Conservation (phyloP, 2,113 vertebrate species). For the Elephantulus edwardii region DNA sequence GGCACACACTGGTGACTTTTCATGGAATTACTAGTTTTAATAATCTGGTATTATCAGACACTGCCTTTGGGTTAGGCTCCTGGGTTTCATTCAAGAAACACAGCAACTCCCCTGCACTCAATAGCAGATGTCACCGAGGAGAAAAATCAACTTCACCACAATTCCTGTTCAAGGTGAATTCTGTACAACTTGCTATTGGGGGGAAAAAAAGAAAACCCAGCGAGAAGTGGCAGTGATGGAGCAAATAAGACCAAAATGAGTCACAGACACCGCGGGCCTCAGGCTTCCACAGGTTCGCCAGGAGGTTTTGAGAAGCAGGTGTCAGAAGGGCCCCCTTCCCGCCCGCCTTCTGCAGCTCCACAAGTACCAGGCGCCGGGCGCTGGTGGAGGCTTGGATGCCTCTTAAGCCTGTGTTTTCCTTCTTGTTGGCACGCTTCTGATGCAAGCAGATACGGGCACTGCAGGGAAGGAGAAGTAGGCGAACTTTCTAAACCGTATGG, state of each 20-base stretch:
- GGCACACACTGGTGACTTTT: no score
- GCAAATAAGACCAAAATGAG: not conserved
- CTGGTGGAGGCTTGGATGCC: not conserved
- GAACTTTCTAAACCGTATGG: not conserved
- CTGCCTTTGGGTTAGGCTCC: not conserved
- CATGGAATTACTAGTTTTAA: not conserved
- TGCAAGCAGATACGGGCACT: not conserved
- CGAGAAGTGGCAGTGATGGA: not conserved
- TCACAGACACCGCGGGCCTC: not conserved
- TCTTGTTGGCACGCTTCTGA: not conserved
- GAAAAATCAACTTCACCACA: not conserved
- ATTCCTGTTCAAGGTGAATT: conserved; percentile 56
- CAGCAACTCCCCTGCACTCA: accelerated
- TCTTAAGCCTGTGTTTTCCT: not conserved
- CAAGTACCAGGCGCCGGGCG: not conserved
- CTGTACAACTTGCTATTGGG: not conserved
- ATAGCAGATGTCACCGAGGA: not conserved
- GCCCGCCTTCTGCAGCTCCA: not conserved
- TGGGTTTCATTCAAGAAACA: not conserved
- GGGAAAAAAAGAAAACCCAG: not conserved
- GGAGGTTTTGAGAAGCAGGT: not conserved
- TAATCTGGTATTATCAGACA: accelerated
- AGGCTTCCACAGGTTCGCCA: not conserved
- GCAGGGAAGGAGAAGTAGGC: not conserved
- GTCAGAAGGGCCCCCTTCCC: not conserved